phyloP scores from a whole-genome alignment of 2,797 vertebrate genomes.

The Alca torda region DNA sequence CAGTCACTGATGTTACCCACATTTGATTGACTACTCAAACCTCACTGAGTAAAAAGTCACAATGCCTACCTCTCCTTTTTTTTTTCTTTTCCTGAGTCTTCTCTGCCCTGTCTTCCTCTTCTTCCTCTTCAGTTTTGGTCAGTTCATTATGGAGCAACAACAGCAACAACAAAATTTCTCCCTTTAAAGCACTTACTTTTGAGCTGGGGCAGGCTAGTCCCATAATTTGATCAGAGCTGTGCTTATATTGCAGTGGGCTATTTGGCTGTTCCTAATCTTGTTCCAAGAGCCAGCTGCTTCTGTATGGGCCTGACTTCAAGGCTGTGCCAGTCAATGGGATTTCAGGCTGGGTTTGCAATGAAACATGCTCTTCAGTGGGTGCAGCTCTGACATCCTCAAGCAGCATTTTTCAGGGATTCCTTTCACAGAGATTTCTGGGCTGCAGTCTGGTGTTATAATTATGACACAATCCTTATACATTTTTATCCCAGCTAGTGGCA shows the following conservation, averaged over 20 bases:
- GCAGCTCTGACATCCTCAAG: not conserved
- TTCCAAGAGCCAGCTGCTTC: not conserved
- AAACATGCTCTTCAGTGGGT: not conserved
- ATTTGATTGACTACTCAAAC: not conserved
- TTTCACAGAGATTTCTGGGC: not conserved
- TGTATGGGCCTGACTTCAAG: not conserved
- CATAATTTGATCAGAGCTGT: not conserved
- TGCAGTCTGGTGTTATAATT: not conserved
- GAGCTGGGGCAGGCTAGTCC: not conserved
- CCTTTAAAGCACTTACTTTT: not conserved
- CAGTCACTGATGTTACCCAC: not conserved
- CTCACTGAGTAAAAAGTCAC: not conserved
- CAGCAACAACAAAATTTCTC: not conserved
- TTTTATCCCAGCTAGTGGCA: constrained; percentile 37
- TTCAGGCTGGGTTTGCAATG: not conserved
- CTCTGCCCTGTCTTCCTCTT: not conserved
- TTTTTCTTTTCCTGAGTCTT: not conserved
- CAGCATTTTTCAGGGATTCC: not conserved
- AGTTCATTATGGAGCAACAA: not conserved
- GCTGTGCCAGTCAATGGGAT: not conserved
- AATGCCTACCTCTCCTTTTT: not conserved
- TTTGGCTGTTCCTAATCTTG: not conserved
- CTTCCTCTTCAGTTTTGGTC: not conserved
- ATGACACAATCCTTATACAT: constrained; percentile 6
- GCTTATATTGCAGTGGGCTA: not conserved